phyloP scores from a whole-genome alignment of 2,888 invertebrate genomes.

The Rhimphoctona megacephalus region DNA sequence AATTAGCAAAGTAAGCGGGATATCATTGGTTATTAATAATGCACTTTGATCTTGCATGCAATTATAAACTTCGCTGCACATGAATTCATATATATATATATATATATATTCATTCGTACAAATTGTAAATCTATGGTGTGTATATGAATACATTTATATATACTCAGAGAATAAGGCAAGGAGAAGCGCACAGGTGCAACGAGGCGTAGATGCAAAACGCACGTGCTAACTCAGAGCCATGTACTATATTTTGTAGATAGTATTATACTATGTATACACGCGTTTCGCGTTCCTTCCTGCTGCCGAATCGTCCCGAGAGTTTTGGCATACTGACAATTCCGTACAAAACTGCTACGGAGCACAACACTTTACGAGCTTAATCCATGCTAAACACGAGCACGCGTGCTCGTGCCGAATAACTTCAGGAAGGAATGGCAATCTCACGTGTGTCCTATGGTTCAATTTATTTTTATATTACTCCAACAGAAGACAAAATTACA shows the following conservation, averaged over 20 bases:
- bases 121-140: background rate
- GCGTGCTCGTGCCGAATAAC: constrained; percentile 55
- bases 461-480: constrained; percentile 57
- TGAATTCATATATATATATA: background rate
- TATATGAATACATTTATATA: constrained; percentile 23
- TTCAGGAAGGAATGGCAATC: constrained; percentile 24
- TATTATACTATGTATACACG: constrained; percentile 43
- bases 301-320: constrained; percentile 58
- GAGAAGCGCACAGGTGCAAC: constrained; percentile 64
- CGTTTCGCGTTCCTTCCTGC: constrained; percentile 58
- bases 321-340: constrained; percentile 69
- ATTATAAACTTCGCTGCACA: constrained; percentile 42
- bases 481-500: background rate
- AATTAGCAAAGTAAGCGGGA: background rate
- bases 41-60: constrained; percentile 55
- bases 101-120: background rate
- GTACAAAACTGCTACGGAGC: constrained; percentile 43
- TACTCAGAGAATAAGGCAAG: constrained; percentile 3
- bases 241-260: constrained; percentile 16
- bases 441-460: constrained; percentile 32
- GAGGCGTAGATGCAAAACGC: constrained; percentile 64
- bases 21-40: constrained; percentile 36
- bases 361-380: constrained; percentile 61
- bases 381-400: constrained; percentile 47
- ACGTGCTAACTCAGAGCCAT: constrained; percentile 45